A percentile compares a stretch with the other conserved stretches of the same genome.
Conservation (phyloP, 92 coral and sea anemone species). For the Zoanthus sociatus region DNA sequence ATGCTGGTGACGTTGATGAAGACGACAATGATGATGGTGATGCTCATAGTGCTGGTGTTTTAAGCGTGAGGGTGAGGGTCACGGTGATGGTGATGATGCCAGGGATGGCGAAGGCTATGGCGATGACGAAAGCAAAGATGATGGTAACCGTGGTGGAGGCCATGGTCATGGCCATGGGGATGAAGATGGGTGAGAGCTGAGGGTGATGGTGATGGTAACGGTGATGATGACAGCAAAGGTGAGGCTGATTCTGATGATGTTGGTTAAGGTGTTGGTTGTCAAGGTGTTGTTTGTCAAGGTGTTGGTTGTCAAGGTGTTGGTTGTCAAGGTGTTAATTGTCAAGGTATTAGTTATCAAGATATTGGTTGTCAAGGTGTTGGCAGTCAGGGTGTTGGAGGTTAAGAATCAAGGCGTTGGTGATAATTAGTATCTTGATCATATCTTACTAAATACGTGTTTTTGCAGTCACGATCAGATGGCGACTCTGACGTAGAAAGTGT, state of each 20-base stretch:
- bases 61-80: too few relatives aligned
- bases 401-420: too few relatives aligned
- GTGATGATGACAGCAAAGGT: background rate
- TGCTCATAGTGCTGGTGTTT: too few relatives aligned
- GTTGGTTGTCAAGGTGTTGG: too few relatives aligned
- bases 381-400: too few relatives aligned
- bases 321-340: too few relatives aligned
- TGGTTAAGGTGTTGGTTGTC: background rate
- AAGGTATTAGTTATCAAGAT: too few relatives aligned
- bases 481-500: slow-evolving; percentile 95
- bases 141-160: background rate
- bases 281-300: background rate
- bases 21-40: too few relatives aligned
- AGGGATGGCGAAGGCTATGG: too few relatives aligned
- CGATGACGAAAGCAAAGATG: background rate
- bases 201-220: background rate
- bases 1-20: too few relatives aligned
- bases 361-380: too few relatives aligned
- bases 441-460: background rate
- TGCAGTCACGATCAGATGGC: slow-evolving; percentile 66
- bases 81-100: background rate
- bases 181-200: background rate
- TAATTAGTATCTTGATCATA: too few relatives aligned
- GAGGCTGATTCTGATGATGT: background rate
- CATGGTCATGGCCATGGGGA: background rate